Evolutionary conservation across 2,113 vertebrate genomes (phyloP), one percentile per base, ranked within the genome.

Genomic region (Calyptomena viridis): DNA sequence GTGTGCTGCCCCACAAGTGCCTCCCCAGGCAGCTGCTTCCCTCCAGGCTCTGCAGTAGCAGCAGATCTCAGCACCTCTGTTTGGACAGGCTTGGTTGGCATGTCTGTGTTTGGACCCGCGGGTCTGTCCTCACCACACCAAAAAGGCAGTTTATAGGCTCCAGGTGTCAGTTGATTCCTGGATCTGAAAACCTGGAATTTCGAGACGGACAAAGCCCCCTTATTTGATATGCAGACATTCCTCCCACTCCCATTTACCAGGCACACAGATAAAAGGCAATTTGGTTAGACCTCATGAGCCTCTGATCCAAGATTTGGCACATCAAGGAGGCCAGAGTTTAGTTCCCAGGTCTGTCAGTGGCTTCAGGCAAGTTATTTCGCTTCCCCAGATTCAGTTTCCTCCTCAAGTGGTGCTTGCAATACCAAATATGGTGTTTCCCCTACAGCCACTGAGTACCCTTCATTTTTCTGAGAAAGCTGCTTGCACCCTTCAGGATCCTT

Each of bases 321-420:
- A 82, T 77, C 46, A 95, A 84, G 24, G 90, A 94, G 83, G 74
- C 52, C 49, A 66, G 66, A 89, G 62, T 71, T 91, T 93, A 77
- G 92, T 96, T 96, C 96, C 93, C 93, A 96, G 87, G 33, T 93
- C 87, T 95, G 96, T 53, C 1, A 0, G 55, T 85, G 75, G 92
- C 93, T 93, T 83, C 52, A 5, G 93, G 93, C 94, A 94, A 94
- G 85, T 95, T 94, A 95, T 79, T 95, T 96, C 63, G 62, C 55
- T 95, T 83, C 17, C n/a, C 71, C 27, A 31, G 1, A 18, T 62
- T 74, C 84, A 55, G 71, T 80, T 95, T 93, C 91, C 85, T 84
- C 79, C 68, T 90, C 75, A 35, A 87, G 78, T 19, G 35, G 52
- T 44, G 15, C 55, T 86, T 88, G 63, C 71, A 88, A 53, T 74